phyloP scores from a whole-genome alignment of 2,797 vertebrate genomes.

The Acomys russatus region DNA sequence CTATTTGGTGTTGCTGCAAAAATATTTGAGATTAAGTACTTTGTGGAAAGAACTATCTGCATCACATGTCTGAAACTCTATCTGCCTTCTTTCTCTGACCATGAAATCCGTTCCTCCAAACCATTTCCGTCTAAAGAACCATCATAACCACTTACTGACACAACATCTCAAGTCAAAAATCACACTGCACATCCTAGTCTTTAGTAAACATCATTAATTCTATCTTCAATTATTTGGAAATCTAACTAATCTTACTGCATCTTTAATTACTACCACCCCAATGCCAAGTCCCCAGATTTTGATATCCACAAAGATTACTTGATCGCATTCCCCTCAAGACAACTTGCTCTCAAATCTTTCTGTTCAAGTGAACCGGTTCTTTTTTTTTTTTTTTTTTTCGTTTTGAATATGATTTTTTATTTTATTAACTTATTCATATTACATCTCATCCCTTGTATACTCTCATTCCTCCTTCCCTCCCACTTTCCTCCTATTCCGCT shows the following conservation, averaged over 20 bases:
- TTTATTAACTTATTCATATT: no score
- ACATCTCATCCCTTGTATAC: no score
- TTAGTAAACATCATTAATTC: constrained; percentile 11
- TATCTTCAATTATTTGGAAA: constrained; percentile 2
- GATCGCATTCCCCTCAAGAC: no score
- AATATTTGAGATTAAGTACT: neutral
- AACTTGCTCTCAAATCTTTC: no score
- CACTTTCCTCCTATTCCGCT: no score
- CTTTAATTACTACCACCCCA: neutral
- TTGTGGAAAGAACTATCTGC: neutral
- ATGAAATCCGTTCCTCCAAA: neutral
- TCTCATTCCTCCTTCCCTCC: no score
- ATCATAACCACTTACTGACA: neutral
- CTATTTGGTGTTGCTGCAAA: neutral
- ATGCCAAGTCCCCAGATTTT: neutral
- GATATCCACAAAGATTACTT: no score
- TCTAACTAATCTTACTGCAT: neutral
- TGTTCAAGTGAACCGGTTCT: no score
- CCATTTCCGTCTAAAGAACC: neutral
- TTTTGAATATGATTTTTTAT: no score
- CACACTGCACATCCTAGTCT: neutral
- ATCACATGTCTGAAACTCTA: neutral
- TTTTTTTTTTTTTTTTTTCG: no score
- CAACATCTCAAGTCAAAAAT: neutral
- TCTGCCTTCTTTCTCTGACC: neutral